Percentiles rank a stretch among this genome's conserved stretches.
Conservation (phyloP, 2,888 invertebrate species). For the Cheilosia pagana region DNA sequence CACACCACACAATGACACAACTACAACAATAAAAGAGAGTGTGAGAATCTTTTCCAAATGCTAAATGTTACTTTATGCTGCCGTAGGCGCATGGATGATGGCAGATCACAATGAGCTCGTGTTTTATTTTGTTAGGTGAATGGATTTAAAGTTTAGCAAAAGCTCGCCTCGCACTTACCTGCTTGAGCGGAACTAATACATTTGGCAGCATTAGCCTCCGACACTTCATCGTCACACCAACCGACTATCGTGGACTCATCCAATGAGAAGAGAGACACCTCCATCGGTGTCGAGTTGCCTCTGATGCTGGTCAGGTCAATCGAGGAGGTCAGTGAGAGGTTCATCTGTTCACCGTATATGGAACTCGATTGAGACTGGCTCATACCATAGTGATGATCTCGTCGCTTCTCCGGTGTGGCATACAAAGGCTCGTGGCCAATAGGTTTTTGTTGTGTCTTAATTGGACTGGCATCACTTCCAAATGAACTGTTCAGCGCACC, state of each 20-base stretch:
- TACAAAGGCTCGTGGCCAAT: conserved; percentile 78
- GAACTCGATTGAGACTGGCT: conserved; percentile 81
- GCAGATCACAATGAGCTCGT: background rate
- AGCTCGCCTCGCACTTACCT: conserved; percentile 78
- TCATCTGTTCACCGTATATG: conserved; percentile 77
- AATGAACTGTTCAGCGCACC: conserved; percentile 81
- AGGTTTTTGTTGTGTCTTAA: conserved; percentile 50
- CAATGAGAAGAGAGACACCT: conserved; percentile 78
- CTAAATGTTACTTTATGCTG: conserved; percentile 44
- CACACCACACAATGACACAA: background rate
- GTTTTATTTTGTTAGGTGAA: conserved; percentile 1
- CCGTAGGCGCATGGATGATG: background rate
- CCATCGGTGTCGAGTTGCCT: conserved; percentile 79
- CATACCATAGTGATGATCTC: conserved; percentile 80
- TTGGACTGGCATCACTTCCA: conserved; percentile 77
- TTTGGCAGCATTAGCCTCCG: conserved; percentile 80
- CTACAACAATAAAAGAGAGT: conserved; percentile 49
- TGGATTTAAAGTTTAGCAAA: conserved; percentile 5
- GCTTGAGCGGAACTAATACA: conserved; percentile 81
- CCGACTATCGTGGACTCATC: conserved; percentile 76
- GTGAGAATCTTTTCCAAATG: conserved; percentile 63
- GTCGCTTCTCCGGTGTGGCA: conserved; percentile 81
- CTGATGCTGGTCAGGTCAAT: conserved; percentile 62
- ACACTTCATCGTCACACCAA: conserved; percentile 80
- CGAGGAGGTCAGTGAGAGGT: conserved; percentile 58